Evolutionary conservation across 2,797 vertebrate species (phyloP).

Genomic region (Enteromius radiatus): DNA sequence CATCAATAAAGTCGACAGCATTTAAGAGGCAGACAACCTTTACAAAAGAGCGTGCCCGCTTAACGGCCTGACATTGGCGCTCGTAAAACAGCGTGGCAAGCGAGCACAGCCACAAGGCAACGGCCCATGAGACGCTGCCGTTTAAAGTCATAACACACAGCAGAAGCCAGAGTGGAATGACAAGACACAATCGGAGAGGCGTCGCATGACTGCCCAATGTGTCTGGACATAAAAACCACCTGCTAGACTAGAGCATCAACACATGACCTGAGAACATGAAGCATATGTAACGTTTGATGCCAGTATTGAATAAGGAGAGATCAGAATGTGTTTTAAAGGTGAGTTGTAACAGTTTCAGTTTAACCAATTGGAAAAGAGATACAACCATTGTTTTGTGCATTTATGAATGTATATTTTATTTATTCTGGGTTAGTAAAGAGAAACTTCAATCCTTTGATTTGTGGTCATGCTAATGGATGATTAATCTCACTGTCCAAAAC

Average conservation of each 20-base stretch:
- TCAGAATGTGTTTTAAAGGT: neutral
- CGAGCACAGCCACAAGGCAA: slow-evolving; percentile 49
- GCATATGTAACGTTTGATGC: neutral
- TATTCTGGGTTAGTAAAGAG: neutral
- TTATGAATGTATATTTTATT: neutral
- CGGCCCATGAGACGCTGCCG: slow-evolving; percentile 51
- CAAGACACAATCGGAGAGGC: slow-evolving; percentile 28
- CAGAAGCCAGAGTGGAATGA: slow-evolving; percentile 48
- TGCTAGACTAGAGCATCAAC: neutral
- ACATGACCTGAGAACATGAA: neutral
- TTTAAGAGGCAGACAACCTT: slow-evolving; percentile 87
- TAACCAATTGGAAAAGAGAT: neutral
- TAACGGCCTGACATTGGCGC: slow-evolving; percentile 75
- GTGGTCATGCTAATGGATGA: neutral
- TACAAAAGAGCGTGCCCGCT: slow-evolving; percentile 80
- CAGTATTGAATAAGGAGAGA: neutral
- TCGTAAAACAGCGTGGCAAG: slow-evolving; percentile 73
- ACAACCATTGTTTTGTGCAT: neutral
- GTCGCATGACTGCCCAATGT: slow-evolving; percentile 4
- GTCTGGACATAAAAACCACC: slow-evolving; percentile 9
- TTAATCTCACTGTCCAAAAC: neutral
- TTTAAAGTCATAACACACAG: slow-evolving; percentile 59
- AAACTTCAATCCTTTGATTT: neutral
- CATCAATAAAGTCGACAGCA: slow-evolving; percentile 83
- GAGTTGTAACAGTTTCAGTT: neutral